These are phyloP conservation scores for Nomada hirtipes DNA, from an alignment of 2,888 invertebrate species.

Conservation along the genomic window DNA sequence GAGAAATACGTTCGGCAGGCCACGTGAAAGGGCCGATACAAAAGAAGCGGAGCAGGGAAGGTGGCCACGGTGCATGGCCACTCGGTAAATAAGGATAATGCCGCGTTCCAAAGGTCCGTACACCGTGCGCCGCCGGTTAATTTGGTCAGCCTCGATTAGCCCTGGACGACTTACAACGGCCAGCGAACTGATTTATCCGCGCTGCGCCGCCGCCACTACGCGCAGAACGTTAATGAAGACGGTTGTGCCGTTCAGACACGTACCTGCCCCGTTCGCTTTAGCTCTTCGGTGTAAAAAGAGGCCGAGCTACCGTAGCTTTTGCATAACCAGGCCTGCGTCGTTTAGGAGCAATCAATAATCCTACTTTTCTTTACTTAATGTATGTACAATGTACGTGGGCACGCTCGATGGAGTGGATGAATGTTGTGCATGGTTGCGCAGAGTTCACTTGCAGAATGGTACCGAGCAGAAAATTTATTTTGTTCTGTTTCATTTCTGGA, in stretches of 20 bases:
- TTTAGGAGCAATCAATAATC: constrained; percentile 33
- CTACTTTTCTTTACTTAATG: not conserved
- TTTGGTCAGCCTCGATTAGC: constrained; percentile 66
- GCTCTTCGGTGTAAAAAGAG: constrained; percentile 46
- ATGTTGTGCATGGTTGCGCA: not conserved
- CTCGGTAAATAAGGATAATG: constrained; percentile 62
- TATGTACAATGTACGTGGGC: not conserved
- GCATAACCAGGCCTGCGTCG: constrained; percentile 30
- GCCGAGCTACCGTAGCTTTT: constrained; percentile 18
- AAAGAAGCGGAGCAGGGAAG: constrained; percentile 24
- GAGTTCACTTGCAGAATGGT: no score
- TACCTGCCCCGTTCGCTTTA: constrained; percentile 27
- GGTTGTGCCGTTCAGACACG: constrained; percentile 43
- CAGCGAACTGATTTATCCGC: constrained; percentile 59
- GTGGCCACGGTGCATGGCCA: constrained; percentile 29
- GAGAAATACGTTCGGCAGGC: constrained; percentile 19
- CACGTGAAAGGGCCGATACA: constrained; percentile 31
- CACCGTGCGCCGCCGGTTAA: constrained; percentile 55
- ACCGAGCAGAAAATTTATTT: no score
- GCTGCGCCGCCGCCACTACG: constrained; percentile 26
- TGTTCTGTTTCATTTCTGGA: no score
- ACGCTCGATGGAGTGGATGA: not conserved
- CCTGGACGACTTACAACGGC: constrained; percentile 43
- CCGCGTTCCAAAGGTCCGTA: constrained; percentile 52
- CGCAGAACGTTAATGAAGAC: constrained; percentile 58